Conservation (phyloP, 2,888 invertebrate species). For the Eupithecia exiguata region DNA sequence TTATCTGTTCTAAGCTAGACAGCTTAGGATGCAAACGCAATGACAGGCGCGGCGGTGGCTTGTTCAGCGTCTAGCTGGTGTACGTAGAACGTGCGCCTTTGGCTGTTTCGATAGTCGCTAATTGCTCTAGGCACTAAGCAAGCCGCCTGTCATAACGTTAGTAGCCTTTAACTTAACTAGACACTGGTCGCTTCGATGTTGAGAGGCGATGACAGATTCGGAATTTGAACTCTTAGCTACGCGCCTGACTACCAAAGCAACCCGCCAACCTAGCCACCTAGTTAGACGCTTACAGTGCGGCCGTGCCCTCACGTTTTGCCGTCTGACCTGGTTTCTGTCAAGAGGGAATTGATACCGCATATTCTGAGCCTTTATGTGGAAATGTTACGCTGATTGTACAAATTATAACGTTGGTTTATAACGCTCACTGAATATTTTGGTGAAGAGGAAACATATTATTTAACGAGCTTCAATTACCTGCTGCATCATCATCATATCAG, state of each 20-base stretch:
- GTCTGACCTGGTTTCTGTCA: conserved; percentile 40
- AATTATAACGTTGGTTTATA: conserved; percentile 7
- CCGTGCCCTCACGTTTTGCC: conserved; percentile 16
- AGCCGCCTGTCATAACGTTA: too few species aligned
- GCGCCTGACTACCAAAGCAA: not conserved
- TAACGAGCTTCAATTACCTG: not conserved
- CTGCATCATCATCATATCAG: too few species aligned
- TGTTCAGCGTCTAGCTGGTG: too few species aligned
- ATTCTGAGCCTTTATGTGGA: conserved; percentile 29
- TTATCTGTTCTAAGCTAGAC: too few species aligned
- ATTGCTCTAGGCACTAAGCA: too few species aligned
- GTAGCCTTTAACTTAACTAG: too few species aligned
- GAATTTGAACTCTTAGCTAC: not conserved
- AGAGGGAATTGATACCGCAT: conserved; percentile 35
- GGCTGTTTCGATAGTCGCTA: too few species aligned
- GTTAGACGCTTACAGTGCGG: not conserved
- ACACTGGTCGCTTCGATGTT: too few species aligned
- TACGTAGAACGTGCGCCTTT: too few species aligned
- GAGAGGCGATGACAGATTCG: too few species aligned
- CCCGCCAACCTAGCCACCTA: not conserved
- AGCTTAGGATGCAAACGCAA: too few species aligned
- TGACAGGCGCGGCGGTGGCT: too few species aligned
- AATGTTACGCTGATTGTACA: conserved; percentile 19
- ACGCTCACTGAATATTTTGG: not conserved
- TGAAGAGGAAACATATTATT: not conserved